These are phyloP conservation scores for Panzeria rudis DNA, from an alignment of 2,888 invertebrate genomes.

Conservation along the genomic window DNA sequence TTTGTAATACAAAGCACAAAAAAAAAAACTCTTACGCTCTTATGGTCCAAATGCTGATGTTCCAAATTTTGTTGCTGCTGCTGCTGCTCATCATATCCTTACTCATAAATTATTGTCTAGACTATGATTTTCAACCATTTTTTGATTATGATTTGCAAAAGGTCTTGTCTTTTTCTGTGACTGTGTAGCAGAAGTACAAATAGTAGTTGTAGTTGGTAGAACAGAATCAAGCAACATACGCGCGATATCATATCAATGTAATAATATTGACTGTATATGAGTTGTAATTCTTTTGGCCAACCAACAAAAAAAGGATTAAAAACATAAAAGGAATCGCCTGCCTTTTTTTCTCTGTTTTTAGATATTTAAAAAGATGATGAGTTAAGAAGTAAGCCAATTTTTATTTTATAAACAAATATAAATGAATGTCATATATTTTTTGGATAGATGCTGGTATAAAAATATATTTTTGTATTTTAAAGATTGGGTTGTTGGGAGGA, in stretches of 20 bases:
- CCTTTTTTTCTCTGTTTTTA: constrained; percentile 28
- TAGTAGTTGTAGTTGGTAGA: constrained; percentile 33
- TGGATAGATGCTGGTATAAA: constrained; percentile 48
- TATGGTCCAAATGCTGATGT: constrained; percentile 56
- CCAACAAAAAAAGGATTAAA: constrained; percentile 66
- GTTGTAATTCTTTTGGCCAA: constrained; percentile 68
- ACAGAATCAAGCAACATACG: constrained; percentile 62
- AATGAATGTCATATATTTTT: constrained; percentile 71
- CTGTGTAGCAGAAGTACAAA: background rate
- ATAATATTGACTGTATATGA: constrained; percentile 68
- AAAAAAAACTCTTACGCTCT: constrained; percentile 59
- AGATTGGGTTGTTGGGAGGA: background rate
- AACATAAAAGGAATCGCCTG: constrained; percentile 67
- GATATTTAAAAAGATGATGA: constrained; percentile 41
- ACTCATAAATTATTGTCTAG: constrained; percentile 83
- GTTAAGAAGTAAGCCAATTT: constrained; percentile 69
- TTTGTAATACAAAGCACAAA: constrained; percentile 52
- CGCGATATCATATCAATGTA: constrained; percentile 73
- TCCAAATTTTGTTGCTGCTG: constrained; percentile 36
- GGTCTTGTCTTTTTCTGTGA: constrained; percentile 61
- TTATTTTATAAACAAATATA: constrained; percentile 75
- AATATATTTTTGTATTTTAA: constrained; percentile 56
- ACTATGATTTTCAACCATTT: constrained; percentile 83
- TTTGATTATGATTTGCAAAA: constrained; percentile 79
- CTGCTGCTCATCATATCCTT: constrained; percentile 70